phyloP scores from a whole-genome alignment of 1,140 invertebrate species.

The Drosophila ohnishii region DNA sequence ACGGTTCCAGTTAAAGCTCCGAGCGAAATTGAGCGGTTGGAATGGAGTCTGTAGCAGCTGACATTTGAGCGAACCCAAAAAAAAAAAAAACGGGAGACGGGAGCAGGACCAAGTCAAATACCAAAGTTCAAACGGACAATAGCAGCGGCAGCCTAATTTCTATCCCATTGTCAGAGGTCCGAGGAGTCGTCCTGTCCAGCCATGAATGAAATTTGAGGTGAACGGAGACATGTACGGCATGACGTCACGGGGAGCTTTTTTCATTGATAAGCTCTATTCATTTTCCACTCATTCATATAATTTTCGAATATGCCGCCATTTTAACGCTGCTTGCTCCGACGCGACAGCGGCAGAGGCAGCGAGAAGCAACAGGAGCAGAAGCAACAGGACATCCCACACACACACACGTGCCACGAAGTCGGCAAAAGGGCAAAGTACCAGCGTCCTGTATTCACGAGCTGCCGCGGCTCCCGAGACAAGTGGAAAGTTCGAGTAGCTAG shows the following conservation, averaged over 20 bases:
- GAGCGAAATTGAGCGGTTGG: slow-evolving; percentile 2
- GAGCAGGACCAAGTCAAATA: slow-evolving; percentile 27
- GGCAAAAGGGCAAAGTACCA: slow-evolving; percentile 70
- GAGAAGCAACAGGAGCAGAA: slow-evolving; percentile 18
- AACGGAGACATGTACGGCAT: background rate
- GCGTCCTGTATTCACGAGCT: slow-evolving; percentile 22
- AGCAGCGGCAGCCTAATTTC: background rate
- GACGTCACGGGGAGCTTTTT: slow-evolving; percentile 65
- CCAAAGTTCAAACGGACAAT: slow-evolving; percentile 54
- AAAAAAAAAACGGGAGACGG: background rate
- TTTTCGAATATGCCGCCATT: slow-evolving; percentile 8
- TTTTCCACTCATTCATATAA: slow-evolving; percentile 55
- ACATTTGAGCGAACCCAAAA: slow-evolving; percentile 34
- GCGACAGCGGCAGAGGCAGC: slow-evolving; percentile 15
- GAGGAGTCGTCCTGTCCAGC: slow-evolving; percentile 11
- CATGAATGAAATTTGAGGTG: slow-evolving; percentile 46
- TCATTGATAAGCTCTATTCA: slow-evolving; percentile 57
- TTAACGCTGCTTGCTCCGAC: slow-evolving; percentile 25
- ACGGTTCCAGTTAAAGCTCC: slow-evolving; percentile 23
- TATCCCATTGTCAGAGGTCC: background rate
- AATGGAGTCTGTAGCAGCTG: slow-evolving; percentile 32
- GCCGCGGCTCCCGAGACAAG: slow-evolving; percentile 8
- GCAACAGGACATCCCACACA: slow-evolving; percentile 54
- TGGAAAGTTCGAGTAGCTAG: slow-evolving; percentile 36
- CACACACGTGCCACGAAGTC: slow-evolving; percentile 50